Base-by-base conservation (phyloP, 1,140 invertebrate genomes). In the Drosophila azteca region DNA sequence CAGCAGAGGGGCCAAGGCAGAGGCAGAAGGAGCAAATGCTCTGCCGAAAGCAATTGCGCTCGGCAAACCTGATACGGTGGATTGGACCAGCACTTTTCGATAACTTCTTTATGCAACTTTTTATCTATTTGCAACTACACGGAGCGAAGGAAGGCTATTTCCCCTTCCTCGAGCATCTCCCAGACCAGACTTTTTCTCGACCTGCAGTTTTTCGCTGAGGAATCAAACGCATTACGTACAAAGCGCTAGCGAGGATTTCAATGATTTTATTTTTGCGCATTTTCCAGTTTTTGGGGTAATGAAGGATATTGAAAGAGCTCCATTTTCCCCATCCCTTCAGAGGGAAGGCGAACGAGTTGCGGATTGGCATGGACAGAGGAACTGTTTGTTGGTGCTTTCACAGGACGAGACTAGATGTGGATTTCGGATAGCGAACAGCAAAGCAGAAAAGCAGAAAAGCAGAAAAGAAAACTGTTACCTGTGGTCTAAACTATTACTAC, bases 231-330 rank as follows among this genome's bases (percentile, higher is more conserved):
- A 88, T 88, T 88, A 88, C 83, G 67, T 83, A 77, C 75, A 79
- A 88, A 87, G 76, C 67, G 59, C 51, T 49, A 60, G 74, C 79
- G 22, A 72, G 71, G 70, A 75, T 85, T 87, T 85, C 82, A 88
- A 85, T 87, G 82, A 85, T 85, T 87, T 82, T 88, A 87, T 82
- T 85, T 85, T 84, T 76, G 78, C 78, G 82, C 82, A 87, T 87
- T 87, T 85, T 81, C 65, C 74, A 79, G 66, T 71, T 85, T 43
- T 63, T 59, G 31, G 75, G 82, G 70, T 87, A 87, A 87, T 87
- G 83, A 87, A 87, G 82, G 83, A 87, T 87, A 88, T 87, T 88
- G 78, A 88, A 87, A 79, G 79, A 88, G 82, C 82, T 82, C 62
- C 2, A 31, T 9, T 31, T 31, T 31, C 8, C 8, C 31, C 31